Percentiles rank a stretch among this genome's conserved stretches.
phyloP scores from a whole-genome alignment of 2,113 vertebrate genomes.

The Gnathonemus echidnorhynchus region DNA sequence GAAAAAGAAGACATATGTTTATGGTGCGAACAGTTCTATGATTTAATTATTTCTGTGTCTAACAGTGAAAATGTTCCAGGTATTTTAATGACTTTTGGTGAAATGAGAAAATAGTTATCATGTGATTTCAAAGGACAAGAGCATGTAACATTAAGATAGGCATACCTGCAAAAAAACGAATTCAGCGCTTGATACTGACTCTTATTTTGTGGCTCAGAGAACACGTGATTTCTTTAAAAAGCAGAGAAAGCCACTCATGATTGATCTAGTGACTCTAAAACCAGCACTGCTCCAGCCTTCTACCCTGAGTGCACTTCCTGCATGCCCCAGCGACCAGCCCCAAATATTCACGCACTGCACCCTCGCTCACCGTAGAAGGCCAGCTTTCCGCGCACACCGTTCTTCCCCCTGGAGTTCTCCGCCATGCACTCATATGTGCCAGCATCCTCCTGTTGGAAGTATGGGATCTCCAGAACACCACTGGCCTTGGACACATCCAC shows the following conservation, averaged over 20 bases:
- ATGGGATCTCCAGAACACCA: conserved; percentile 87
- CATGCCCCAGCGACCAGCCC: conserved; percentile 35
- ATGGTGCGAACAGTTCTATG: background rate
- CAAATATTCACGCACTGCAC: conserved; percentile 56
- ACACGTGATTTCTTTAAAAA: conserved; percentile 40
- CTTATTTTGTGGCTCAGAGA: conserved; percentile 49
- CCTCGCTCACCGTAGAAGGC: conserved; percentile 79
- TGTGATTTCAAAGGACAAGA: background rate
- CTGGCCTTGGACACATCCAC: conserved; percentile 80
- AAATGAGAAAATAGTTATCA: background rate
- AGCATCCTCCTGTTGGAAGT: conserved; percentile 91
- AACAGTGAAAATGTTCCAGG: background rate
- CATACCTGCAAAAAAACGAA: conserved; percentile 48
- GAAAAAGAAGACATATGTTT: background rate
- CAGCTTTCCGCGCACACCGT: conserved; percentile 84
- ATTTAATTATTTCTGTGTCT: background rate
- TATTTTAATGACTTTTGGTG: background rate
- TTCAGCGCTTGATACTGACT: conserved; percentile 37
- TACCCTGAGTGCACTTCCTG: conserved; percentile 18
- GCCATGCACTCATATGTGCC: conserved; percentile 86
- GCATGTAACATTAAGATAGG: conserved; percentile 40
- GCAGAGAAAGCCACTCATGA: conserved; percentile 19
- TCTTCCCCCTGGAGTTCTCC: conserved; percentile 86
- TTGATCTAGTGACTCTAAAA: background rate
- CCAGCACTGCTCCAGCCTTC: conserved; percentile 15